Evolutionary conservation across 2,888 invertebrate genomes (phyloP).

Genomic region (Copidosoma aretas): DNA sequence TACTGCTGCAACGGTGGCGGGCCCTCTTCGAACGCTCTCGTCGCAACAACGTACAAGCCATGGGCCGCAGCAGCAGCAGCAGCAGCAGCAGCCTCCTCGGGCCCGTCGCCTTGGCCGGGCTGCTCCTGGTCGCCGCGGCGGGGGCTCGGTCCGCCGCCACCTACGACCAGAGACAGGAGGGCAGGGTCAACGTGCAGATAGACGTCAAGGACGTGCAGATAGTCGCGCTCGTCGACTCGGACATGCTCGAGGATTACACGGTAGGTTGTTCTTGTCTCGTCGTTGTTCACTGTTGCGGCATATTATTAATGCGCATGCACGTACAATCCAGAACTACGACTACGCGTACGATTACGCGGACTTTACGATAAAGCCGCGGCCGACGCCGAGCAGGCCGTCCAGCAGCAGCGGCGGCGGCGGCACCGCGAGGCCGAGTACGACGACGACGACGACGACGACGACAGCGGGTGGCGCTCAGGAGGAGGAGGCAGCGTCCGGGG

Average conservation of each 20-base stretch:
- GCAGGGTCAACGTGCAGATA: constrained; percentile 80
- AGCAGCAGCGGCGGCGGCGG: too few species aligned
- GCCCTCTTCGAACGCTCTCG: too few species aligned
- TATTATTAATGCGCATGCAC: not conserved
- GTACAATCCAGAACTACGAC: constrained; percentile 76
- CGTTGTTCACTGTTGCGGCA: not conserved
- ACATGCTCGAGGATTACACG: constrained; percentile 68
- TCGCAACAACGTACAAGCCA: too few species aligned
- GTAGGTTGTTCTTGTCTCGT: constrained; percentile 54
- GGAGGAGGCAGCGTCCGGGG: constrained; percentile 1
- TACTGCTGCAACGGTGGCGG: too few species aligned
- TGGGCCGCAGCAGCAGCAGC: not conserved
- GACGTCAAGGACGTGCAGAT: constrained; percentile 80
- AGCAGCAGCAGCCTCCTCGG: not conserved
- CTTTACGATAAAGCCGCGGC: constrained; percentile 71
- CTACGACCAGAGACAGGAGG: constrained; percentile 78
- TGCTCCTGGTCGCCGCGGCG: constrained; percentile 9
- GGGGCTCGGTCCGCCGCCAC: constrained; percentile 3
- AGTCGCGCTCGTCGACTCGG: constrained; percentile 71
- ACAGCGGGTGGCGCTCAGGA: too few species aligned
- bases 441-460: too few species aligned
- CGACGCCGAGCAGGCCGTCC: constrained; percentile 21
- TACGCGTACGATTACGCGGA: constrained; percentile 77
- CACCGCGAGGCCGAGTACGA: constrained; percentile 12
- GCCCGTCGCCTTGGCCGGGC: not conserved